Percentiles rank a stretch among this genome's conserved stretches.
Evolutionary conservation across 2,113 vertebrate genomes (phyloP).

Genomic region (Halcyon senegalensis): DNA sequence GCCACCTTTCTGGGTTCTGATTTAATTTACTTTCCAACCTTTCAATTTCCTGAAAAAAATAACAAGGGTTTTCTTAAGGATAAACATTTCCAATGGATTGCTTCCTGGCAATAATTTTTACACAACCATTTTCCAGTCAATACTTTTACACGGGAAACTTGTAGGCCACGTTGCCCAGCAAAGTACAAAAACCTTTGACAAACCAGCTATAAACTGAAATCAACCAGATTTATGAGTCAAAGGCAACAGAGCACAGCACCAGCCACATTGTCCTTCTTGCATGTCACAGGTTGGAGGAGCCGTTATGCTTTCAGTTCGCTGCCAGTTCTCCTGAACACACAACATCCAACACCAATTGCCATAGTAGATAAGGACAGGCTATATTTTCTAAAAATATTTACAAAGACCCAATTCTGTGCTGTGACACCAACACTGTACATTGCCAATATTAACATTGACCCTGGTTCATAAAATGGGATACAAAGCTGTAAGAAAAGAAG

Average conservation of each 20-base stretch:
- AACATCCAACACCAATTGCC: neutral
- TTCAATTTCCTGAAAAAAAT: slow-evolving; percentile 89
- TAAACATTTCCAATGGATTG: neutral
- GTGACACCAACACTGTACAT: neutral
- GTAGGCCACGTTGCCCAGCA: neutral
- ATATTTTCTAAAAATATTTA: slow-evolving; percentile 51
- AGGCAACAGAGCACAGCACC: neutral
- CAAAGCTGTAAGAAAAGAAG: slow-evolving; percentile 27
- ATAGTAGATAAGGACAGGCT: neutral
- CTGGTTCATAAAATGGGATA: neutral
- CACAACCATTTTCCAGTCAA: neutral
- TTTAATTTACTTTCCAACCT: slow-evolving; percentile 89
- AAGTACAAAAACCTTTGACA: neutral
- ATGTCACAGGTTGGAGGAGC: neutral
- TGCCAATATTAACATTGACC: slow-evolving; percentile 56
- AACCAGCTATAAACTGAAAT: neutral
- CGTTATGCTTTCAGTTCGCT: neutral
- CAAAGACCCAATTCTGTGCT: slow-evolving; percentile 1
- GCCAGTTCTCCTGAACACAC: neutral
- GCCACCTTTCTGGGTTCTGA: slow-evolving; percentile 91
- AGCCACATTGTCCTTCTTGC: neutral
- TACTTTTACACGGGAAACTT: neutral
- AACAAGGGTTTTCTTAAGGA: slow-evolving; percentile 18
- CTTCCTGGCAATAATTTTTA: neutral
- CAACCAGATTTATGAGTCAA: neutral